Base-by-base conservation (phyloP, 2,888 invertebrate species). In the Baronia brevicornis region DNA sequence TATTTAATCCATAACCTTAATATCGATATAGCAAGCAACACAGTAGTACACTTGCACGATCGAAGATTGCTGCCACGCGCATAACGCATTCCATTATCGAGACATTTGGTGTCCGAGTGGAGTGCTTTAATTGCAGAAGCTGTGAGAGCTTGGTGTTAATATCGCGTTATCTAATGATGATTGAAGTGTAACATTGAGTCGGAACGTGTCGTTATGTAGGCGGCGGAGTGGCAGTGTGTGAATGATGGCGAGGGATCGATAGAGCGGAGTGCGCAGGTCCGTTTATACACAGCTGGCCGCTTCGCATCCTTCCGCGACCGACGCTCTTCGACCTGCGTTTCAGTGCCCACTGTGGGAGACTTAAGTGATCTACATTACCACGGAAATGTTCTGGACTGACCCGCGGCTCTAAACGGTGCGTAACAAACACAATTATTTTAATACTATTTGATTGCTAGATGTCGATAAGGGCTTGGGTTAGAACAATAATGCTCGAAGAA, bases 161-260 rank as follows among this genome's bases (percentile, higher is more conserved):
- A 78, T 63, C 54, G 58, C 59, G 65, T 73, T 82, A 80, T 78
- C 78, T 68, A 69, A 70, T 66, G 68, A 64, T 74, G 77, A 77
- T 80, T 75, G 69, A 60, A 61, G 68, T 72, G 64, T 70, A 72
- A 70, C 71, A 68, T 59, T 42, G 56, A 58, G 48, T 58, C 50
- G 62, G 58, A 48, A 42, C 44, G 40, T 58, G 59, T 60, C 57
- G 66, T 63, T 68, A 72, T 71, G 79, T 79, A 72, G 80, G 79
- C 71, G 77, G 67, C 41, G 62, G 60, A 64, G 64, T 62, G 69
- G 63, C 55, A 59, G 61, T 62, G 53, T 64, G 72, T 82, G 82
- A 80, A 80, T 78, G 75, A 74, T 57, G 53, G 46, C 46, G 47
- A 40, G 38, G 64, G 77, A 80, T 82, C 82, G 82, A 82, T 84